phyloP scores from a whole-genome alignment of 1,140 invertebrate genomes.

The Drosophila rufa region DNA sequence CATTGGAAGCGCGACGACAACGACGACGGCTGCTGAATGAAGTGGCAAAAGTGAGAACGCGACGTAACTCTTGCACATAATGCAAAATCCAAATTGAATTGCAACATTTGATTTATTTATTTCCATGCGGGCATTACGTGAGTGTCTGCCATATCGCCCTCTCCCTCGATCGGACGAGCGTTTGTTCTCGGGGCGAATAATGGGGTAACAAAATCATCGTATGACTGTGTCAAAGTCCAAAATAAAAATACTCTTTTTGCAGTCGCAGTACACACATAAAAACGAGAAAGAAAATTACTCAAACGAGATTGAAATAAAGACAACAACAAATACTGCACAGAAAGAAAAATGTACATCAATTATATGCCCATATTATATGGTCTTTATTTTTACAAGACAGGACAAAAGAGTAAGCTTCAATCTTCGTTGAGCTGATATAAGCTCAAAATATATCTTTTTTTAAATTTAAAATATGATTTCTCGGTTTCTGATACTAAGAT shows the following conservation, averaged over 20 bases:
- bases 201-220: conserved; percentile 79
- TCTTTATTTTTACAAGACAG: too few relatives aligned
- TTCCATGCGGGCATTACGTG: conserved; percentile 35
- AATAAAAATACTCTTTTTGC: conserved; percentile 77
- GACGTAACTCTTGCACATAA: conserved; percentile 1
- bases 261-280: conserved; percentile 57
- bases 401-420: too few relatives aligned
- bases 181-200: conserved; percentile 38
- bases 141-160: conserved; percentile 15
- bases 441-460: too few relatives aligned
- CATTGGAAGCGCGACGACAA: conserved; percentile 9
- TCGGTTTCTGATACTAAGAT: too few relatives aligned
- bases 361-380: too few relatives aligned
- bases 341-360: not conserved
- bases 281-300: conserved; percentile 59
- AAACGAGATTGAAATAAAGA: conserved; percentile 56
- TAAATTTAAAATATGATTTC: too few relatives aligned
- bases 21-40: not conserved
- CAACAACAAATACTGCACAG: conserved; percentile 25
- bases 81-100: conserved; percentile 36
- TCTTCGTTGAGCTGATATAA: too few relatives aligned
- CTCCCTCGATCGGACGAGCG: conserved; percentile 11
- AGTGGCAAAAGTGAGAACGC: conserved; percentile 16
- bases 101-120: conserved; percentile 39
- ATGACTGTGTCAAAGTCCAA: conserved; percentile 82